phyloP scores from a whole-genome alignment of 2,888 invertebrate genomes.

The Acholoe squamosa region DNA sequence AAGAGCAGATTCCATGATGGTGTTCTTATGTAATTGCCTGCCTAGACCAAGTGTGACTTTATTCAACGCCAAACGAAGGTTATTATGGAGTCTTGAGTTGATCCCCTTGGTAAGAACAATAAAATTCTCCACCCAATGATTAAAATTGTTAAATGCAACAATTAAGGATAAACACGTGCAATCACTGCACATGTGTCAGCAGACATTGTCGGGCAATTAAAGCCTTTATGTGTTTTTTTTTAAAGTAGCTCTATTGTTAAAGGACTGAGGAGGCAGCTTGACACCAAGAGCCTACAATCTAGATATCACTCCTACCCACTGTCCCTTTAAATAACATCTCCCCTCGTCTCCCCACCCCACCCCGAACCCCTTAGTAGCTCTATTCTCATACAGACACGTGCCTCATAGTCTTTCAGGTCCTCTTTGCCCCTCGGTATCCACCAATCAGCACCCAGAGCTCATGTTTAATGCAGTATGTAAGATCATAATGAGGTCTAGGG shows the following conservation, averaged over 20 bases:
- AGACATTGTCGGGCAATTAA: not conserved
- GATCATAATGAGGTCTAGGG: constrained; percentile 53
- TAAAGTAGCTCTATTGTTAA: not conserved
- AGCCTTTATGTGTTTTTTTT: not conserved
- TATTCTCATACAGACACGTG: not conserved
- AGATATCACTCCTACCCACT: not conserved
- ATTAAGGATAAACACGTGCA: not conserved
- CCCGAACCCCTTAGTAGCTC: not conserved
- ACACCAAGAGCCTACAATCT: not conserved
- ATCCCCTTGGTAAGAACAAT: not conserved
- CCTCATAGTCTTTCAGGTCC: not conserved
- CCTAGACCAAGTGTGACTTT: no score
- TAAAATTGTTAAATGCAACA: constrained; percentile 17
- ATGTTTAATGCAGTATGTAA: constrained; percentile 53
- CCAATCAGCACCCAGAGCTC: constrained; percentile 13
- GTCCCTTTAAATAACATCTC: not conserved
- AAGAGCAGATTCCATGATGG: no score
- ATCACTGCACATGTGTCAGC: not conserved
- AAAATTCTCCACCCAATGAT: not conserved
- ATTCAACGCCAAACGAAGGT: no score
- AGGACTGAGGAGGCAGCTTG: not conserved
- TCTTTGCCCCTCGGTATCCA: not conserved
- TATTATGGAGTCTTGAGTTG: not conserved
- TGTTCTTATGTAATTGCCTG: no score
- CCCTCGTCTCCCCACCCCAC: not conserved